Percentiles rank a stretch among this genome's conserved stretches.
These are phyloP conservation scores for Vulpes ferrilata DNA, from an alignment of 2,113 vertebrate genomes.

Conservation along the genomic window DNA sequence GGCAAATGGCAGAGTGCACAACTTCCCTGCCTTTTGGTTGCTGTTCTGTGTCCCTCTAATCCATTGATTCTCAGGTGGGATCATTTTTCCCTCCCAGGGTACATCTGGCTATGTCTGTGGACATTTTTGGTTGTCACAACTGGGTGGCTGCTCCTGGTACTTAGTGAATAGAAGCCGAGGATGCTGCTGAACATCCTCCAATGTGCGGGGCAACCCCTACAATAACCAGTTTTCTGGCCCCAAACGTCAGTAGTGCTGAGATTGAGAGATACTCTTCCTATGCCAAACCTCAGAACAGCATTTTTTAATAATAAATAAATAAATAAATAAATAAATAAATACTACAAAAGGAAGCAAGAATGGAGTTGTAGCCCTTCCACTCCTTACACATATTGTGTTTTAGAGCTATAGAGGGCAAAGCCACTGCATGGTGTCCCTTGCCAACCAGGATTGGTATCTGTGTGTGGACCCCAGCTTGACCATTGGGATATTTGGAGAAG, in stretches of 20 bases:
- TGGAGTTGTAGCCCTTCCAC: neutral
- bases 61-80: neutral
- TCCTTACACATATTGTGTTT: too few species aligned
- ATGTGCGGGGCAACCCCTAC: too few species aligned
- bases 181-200: accelerated
- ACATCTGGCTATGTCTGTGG: neutral
- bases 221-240: neutral
- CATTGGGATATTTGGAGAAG: neutral
- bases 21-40: neutral
- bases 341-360: neutral
- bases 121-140: neutral
- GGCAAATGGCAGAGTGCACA: accelerated
- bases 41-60: too few species aligned
- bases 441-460: neutral
- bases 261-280: neutral
- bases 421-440: neutral
- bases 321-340: neutral
- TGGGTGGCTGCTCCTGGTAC: too few species aligned
- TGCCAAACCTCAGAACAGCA: neutral
- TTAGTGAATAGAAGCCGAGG: neutral
- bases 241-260: neutral
- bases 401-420: neutral
- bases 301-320: neutral
- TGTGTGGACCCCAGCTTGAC: accelerated
- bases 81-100: neutral